Base-by-base conservation (phyloP, 1,140 invertebrate species). In the Zaprionus taronus region DNA sequence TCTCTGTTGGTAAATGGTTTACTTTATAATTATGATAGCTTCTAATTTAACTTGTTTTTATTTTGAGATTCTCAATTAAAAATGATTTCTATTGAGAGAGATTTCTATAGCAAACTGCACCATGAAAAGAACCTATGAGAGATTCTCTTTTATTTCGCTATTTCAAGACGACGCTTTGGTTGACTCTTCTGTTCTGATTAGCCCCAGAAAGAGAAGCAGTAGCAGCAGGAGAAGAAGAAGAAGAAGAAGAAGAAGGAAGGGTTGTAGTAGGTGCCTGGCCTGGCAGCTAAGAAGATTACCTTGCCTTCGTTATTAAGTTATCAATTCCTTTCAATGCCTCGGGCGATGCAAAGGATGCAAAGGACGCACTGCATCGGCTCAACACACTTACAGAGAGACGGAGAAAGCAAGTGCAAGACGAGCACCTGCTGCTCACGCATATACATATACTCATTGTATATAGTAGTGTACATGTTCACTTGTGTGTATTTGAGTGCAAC, bases 211-310 rank as follows among this genome's bases (percentile, higher is more conserved):
- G n/a, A 47, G 15, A 2, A 44, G 41, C 5, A 44, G n/a, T 7
- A 44, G 15, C 5, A 41, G 14, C 5, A 47, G 7, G 6, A 17
- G 2, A 44, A n/a, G 15, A 0, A 17, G 7, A 7, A 2, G 41
- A n/a, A n/a, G n/a, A n/a, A n/a, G n/a, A n/a, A 24, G 38, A 15
- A 36, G 9, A 5, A 12, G 31, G 15, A 15, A 26, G 11, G 20
- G 14, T 41, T 53, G 1, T 28, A 47, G 0, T 38, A 47, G n/a
- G 41, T 28, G 28, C 24, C 26, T 26, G 4, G 24, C 41, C 20
- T 26, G 4, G 14, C 20, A n/a, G 20, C 49, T 56, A 69, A 74
- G 57, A 62, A 36, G 72, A 74, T 69, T 69, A 72, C 53, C 63
- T 51, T 47, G 17, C 36, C 58, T 44, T 15, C 47, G 15, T 41